phyloP scores from a whole-genome alignment of 2,888 invertebrate genomes.

The Masnerella sp. region DNA sequence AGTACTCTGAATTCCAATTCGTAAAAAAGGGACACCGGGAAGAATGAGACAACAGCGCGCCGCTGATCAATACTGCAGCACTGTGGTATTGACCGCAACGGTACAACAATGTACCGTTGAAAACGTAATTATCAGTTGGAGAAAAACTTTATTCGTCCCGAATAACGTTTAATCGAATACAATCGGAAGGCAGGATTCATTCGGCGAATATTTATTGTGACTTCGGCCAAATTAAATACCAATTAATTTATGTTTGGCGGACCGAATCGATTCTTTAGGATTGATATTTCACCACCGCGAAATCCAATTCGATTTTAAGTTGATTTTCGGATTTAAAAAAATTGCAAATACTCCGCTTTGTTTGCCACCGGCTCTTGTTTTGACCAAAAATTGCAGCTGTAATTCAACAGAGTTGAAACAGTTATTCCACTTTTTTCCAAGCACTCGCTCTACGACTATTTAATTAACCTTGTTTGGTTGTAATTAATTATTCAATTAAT shows the following conservation, averaged over 20 bases:
- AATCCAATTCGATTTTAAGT: constrained; percentile 2
- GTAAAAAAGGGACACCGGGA: constrained; percentile 44
- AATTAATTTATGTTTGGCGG: constrained; percentile 24
- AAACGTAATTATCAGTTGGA: constrained; percentile 40
- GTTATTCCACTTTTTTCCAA: no score
- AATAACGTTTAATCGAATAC: constrained; percentile 27
- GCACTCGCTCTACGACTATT: no score
- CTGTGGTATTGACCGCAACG: constrained; percentile 42
- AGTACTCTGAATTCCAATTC: constrained; percentile 46
- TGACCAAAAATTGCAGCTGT: no score
- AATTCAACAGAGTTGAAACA: no score
- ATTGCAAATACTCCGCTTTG: no score
- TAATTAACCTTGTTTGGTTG: no score
- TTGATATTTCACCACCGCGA: constrained; percentile 2
- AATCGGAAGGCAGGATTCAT: constrained; percentile 10
- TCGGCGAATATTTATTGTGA: constrained; percentile 23
- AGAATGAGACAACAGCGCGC: constrained; percentile 44
- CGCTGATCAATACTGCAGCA: constrained; percentile 48
- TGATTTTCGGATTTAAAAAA: no score
- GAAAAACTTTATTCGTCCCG: constrained; percentile 28
- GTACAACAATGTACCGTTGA: constrained; percentile 44
- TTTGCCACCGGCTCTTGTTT: no score
- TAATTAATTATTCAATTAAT: no score
- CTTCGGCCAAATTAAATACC: constrained; percentile 24
- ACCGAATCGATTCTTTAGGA: constrained; percentile 19